Percentiles rank a stretch among this genome's conserved stretches.
These are phyloP conservation scores for Percina caprodes DNA, from an alignment of 2,113 vertebrate genomes.

Conservation along the genomic window DNA sequence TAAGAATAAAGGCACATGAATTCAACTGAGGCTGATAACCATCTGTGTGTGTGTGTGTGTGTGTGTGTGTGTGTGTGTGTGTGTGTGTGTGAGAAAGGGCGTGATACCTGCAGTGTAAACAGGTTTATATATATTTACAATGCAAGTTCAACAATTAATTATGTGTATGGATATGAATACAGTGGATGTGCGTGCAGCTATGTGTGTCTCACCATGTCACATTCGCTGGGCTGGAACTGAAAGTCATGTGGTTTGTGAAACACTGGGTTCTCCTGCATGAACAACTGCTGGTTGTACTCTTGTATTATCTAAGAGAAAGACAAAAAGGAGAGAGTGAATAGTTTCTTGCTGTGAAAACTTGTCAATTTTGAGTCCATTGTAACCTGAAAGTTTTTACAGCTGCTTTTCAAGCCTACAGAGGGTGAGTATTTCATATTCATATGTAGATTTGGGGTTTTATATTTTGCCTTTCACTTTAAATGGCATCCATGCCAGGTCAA, in stretches of 20 bases:
- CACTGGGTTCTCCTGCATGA: slow-evolving; percentile 94
- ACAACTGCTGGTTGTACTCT: slow-evolving; percentile 97
- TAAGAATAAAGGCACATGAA: neutral
- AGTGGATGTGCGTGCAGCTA: no score
- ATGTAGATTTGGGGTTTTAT: neutral
- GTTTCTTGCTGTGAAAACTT: neutral
- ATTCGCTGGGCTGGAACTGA: slow-evolving; percentile 97
- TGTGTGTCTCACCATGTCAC: slow-evolving; percentile 89
- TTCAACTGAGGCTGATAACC: slow-evolving; percentile 10
- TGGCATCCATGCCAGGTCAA: neutral
- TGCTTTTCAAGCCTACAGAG: neutral
- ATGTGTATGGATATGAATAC: no score
- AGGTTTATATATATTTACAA: slow-evolving; percentile 52
- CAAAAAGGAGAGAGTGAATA: slow-evolving; percentile 5
- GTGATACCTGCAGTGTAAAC: slow-evolving; percentile 13
- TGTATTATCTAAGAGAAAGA: slow-evolving; percentile 88
- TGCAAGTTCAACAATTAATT: neutral
- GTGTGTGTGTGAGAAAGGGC: neutral
- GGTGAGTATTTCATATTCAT: slow-evolving; percentile 32
- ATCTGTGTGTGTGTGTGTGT: slow-evolving; percentile 7
- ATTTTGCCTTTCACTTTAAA: neutral
- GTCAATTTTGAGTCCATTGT: neutral
- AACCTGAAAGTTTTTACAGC: neutral
- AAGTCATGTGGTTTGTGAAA: slow-evolving; percentile 96
- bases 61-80: slow-evolving; percentile 21